Conservation (phyloP, 2,888 invertebrate genomes). For the Drosophila stalkeri region DNA sequence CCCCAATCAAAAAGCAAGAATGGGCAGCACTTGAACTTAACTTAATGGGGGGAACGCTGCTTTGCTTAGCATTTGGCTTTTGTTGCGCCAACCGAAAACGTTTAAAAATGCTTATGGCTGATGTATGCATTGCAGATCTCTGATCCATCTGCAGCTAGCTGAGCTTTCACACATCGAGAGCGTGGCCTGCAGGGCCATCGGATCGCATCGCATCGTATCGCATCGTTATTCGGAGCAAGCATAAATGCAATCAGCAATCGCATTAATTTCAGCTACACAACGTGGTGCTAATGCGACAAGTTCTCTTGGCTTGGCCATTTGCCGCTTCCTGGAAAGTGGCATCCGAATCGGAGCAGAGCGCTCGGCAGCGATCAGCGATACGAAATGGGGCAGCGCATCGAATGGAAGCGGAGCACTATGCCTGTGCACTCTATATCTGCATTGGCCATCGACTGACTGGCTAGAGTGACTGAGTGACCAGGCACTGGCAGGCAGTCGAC, state of each 20-base stretch:
- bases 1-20: neutral
- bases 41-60: neutral
- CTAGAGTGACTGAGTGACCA: conserved; percentile 46
- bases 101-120: neutral
- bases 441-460: conserved; percentile 45
- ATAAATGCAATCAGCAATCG: conserved; percentile 38
- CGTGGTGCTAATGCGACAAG: conserved; percentile 77
- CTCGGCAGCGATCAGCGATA: conserved; percentile 41
- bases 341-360: conserved; percentile 38
- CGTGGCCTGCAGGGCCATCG: neutral
- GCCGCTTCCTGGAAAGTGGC: conserved; percentile 50
- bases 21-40: conserved; percentile 9
- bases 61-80: neutral
- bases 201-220: conserved; percentile 5
- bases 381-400: conserved; percentile 47
- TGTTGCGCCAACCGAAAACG: too few species aligned
- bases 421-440: conserved; percentile 27
- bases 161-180: conserved; percentile 17
- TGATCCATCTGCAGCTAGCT: conserved; percentile 1
- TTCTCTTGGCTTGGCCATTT: conserved; percentile 33
- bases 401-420: conserved; percentile 42
- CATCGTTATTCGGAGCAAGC: conserved; percentile 28
- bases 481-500: conserved; percentile 17
- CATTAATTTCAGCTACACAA: conserved; percentile 51
- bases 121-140: neutral